Conservation (phyloP, 2,797 vertebrate species). For the Enteromius afrohamiltoni region DNA sequence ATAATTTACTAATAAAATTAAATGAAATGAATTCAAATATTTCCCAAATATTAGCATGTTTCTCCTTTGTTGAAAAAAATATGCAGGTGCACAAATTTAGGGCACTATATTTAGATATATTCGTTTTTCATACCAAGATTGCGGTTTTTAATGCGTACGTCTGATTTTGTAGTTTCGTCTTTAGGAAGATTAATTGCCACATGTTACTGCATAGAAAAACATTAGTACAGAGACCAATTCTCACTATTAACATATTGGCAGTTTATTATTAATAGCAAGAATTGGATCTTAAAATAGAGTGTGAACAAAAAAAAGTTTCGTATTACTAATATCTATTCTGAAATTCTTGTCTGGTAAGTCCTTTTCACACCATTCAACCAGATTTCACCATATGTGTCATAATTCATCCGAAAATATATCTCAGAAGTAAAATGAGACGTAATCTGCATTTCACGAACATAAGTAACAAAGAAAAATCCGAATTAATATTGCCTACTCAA, state of each 20-base stretch:
- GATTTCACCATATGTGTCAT: not conserved
- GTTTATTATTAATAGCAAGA: not conserved
- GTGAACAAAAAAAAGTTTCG: not conserved
- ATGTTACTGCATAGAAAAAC: not conserved
- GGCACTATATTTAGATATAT: too few relatives aligned
- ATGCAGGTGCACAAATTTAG: not conserved
- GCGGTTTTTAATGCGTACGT: too few relatives aligned
- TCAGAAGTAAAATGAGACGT: not conserved
- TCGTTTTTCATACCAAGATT: too few relatives aligned
- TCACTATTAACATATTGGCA: not conserved
- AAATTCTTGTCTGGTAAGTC: not conserved
- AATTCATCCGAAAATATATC: not conserved
- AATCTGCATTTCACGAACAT: not conserved
- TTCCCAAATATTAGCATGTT: not conserved
- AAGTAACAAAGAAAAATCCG: not conserved
- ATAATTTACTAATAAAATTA: not conserved
- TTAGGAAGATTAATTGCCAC: not conserved
- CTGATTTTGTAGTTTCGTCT: not conserved
- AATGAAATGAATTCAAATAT: not conserved
- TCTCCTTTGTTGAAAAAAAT: not conserved
- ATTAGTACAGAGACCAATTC: not conserved
- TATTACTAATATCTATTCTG: not conserved
- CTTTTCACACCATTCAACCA: not conserved
- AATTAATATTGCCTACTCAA: not conserved
- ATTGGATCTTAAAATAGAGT: not conserved